Base-by-base conservation (phyloP, 1,140 invertebrate genomes). In the Aethina tumida region DNA sequence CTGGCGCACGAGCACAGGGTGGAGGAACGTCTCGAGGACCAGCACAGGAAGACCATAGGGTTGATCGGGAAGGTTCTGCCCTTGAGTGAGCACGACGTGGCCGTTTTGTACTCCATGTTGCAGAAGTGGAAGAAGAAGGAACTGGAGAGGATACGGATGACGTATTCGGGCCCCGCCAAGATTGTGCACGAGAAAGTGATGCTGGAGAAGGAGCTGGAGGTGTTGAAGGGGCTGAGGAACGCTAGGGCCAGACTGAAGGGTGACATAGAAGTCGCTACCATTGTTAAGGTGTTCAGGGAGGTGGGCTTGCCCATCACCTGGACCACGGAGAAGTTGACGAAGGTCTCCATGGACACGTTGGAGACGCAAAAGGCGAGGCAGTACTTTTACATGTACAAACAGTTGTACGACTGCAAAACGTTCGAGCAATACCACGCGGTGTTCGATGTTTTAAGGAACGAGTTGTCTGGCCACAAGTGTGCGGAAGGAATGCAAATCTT, bases 71-170 rank as follows among this genome's bases (percentile, higher is more conserved):
- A 71, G 52, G 71, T 70, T 1, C 69, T 69, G 53, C 77, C 77
- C 0, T 66, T 64, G 42, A 71, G 66, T 0, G 66, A 69, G 36
- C 63, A 66, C 41, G 75, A 80, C 52, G 81, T 79, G 42, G 69
- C 74, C 37, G 70, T 77, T 58, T 53, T 82, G 2, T 79, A 77
- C 45, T 60, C 47, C 9, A 63, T 71, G 67, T 66, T n/a, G n/a
- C 79, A 5, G 74, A 79, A 46, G 9, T 80, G 77, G 77, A 73
- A 72, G 56, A 63, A 65, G 22, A 66, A 67, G 13, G 70, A 77
- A 63, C 65, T 73, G n/a, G 58, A 69, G 32, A 57, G 69, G 35
- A 73, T 77, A 45, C 70, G 67, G 12, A 62, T 58, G 22, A 59
- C 67, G 34, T 65, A 72, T 46, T 71, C 71, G 12, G 71, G 70